Percentiles rank a stretch among this genome's conserved stretches.
phyloP scores from a whole-genome alignment of 2,797 vertebrate genomes.

The Cetoscarus ocellatus region DNA sequence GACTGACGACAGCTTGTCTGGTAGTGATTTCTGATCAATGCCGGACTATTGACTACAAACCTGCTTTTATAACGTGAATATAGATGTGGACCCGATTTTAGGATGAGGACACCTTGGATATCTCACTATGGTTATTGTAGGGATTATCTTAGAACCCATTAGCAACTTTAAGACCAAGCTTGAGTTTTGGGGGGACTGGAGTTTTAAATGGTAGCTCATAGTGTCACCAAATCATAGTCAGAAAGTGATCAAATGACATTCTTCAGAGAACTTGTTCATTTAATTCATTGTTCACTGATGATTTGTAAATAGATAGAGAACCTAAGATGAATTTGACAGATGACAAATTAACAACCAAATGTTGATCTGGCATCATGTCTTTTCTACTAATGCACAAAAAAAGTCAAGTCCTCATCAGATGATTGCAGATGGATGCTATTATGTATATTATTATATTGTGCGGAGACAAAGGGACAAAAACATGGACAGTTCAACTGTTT shows the following conservation, averaged over 20 bases:
- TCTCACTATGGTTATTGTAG: too few species aligned
- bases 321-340: too few species aligned
- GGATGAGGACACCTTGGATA: background rate
- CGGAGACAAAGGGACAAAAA: too few species aligned
- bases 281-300: background rate
- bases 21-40: conserved; percentile 36
- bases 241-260: too few species aligned
- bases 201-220: too few species aligned
- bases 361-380: background rate
- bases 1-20: conserved; percentile 21
- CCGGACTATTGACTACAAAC: conserved; percentile 16
- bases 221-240: too few species aligned
- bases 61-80: background rate
- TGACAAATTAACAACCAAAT: background rate
- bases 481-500: background rate
- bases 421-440: too few species aligned
- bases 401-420: background rate
- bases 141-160: background rate
- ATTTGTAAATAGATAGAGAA: background rate
- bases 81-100: background rate
- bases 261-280: background rate
- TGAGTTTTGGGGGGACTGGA: background rate
- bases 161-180: too few species aligned
- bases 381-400: background rate
- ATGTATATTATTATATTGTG: too few species aligned